Base-by-base conservation (phyloP, 2,797 vertebrate species). In the Premnoplex brunnescens region DNA sequence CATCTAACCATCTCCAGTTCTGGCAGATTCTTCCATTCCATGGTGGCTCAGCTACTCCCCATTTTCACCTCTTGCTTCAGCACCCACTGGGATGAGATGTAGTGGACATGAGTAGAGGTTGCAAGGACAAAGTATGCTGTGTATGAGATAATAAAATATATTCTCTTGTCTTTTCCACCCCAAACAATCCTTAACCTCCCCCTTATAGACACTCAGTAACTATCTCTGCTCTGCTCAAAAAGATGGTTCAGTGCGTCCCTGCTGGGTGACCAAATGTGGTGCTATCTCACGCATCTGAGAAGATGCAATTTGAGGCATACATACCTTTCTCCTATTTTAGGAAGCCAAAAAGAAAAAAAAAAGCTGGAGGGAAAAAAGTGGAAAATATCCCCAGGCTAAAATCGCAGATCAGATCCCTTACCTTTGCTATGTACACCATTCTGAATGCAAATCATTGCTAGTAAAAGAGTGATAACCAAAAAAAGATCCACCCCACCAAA, bases 401-500 rank as follows among this genome's bases (percentile, higher is more conserved):
- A 90, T 20, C 17, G 2, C 12, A 43, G 60, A 63, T 39, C 26
- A 52, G 37, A 76, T 43, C 16, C 26, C 23, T 79, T 71, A 66
- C 21, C 8, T 80, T 73, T 21, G 48, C 21, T 18, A 5, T 9
- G 9, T 36, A n/a, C 28, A 62, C 28, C 2, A 1, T 5, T 74
- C 21, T 16, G 6, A 93, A 92, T 52, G 63, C 5, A 89, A 85
- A 26, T 22, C 12, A 3, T 9, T 82, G 19, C 21, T 52, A 58
- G 32, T 27, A 82, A 81, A 78, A 73, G 27, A 67, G 8, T 22
- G 27, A 30, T 46, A 43, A 68, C 30, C 14, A 54, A 36, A 66
- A 39, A 72, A 67, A 11, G 30, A 21, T 0, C 0, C 7, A 60
- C 8, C 6, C n/a, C 6, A 8, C 17, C 24, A 54, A 16, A 72